Evolutionary conservation across 2,888 invertebrate species (phyloP), one percentile per base, ranked within the genome.

Genomic region (Papilio protenor): DNA sequence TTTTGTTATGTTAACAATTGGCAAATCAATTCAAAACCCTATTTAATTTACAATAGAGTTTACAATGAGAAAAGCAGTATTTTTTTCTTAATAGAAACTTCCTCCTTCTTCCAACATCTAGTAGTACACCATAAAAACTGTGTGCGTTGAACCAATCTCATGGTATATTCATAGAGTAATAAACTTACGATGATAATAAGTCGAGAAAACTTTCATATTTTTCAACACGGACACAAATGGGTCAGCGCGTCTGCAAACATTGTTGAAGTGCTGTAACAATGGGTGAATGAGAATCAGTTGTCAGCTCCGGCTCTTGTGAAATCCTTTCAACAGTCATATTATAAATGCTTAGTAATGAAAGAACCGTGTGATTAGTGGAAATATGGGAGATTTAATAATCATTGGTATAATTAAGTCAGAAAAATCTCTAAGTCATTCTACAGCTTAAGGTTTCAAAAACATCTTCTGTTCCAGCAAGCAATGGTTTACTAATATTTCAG

Each of bases 231-330:
- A 82, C 83, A 83, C 85, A 88, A 88, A 86, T 86, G 79, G 88
- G 89, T 87, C 88, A 87, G 80, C 82, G 83, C 83, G 81, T 80
- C 81, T 80, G 78, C 79, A 79, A 79, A 55, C 69, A 69, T 55
- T 52, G 69, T 75, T 75, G 75, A 75, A 75, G 75, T 75, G 52
- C 79, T 80, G 81, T 85, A 87, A 91, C 91, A 92, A 92, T 90
- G 83, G 90, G 82, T 82, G 86, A 90, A 91, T 87, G 88, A 75
- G 83, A 89, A 87, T 87, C 89, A 87, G 90, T 87, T 88, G 91
- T 89, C 89, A 87, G 85, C 83, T 81, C 78, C 81, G 81, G 84
- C 87, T 89, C 89, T 91, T 91, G 90, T 92, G 88, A 88, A 84
- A 88, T 91, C 33, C 55, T 55, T 55, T 55, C 72, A 72, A 72